Percentiles rank a stretch among this genome's conserved stretches.
Conservation (phyloP, 1,140 invertebrate species). For the Drosophila kohkoa region DNA sequence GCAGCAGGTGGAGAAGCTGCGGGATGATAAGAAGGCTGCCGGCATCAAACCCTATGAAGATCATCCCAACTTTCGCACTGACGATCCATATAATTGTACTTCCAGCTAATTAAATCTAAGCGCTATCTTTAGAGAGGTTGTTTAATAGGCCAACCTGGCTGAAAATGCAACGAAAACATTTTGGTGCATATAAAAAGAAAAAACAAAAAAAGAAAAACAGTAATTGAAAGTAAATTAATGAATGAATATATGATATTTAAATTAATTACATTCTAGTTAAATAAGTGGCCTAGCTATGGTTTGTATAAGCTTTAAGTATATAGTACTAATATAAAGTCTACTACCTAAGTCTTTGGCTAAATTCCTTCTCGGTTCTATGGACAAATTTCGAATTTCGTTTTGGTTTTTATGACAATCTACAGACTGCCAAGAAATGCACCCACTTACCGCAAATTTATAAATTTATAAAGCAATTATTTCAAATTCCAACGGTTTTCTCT, state of each 20-base stretch:
- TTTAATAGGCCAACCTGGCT: slow-evolving; percentile 49
- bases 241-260: slow-evolving; percentile 38
- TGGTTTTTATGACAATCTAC: slow-evolving; percentile 75
- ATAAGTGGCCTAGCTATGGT: slow-evolving; percentile 61
- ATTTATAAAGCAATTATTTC: slow-evolving; percentile 1
- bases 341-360: slow-evolving; percentile 37
- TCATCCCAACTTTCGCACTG: slow-evolving; percentile 82
- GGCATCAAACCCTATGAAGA: slow-evolving; percentile 80
- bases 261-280: slow-evolving; percentile 38
- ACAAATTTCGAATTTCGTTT: slow-evolving; percentile 59
- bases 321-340: slow-evolving; percentile 22
- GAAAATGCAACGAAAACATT: slow-evolving; percentile 45
- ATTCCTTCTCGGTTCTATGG: slow-evolving; percentile 15
- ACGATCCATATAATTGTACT: slow-evolving; percentile 84
- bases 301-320: slow-evolving; percentile 72
- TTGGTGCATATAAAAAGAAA: slow-evolving; percentile 35
- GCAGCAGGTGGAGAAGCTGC: slow-evolving; percentile 86
- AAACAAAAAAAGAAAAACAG: slow-evolving; percentile 9
- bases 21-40: slow-evolving; percentile 76
- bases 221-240: slow-evolving; percentile 10
- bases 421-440: slow-evolving; percentile 68
- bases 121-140: slow-evolving; percentile 60
- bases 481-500: slow-evolving; percentile 32
- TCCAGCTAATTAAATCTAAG: slow-evolving; percentile 78
- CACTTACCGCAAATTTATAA: slow-evolving; percentile 25